These are phyloP conservation scores for Crotalus viridis DNA, from an alignment of 2,113 vertebrate genomes.

Conservation along the genomic window DNA sequence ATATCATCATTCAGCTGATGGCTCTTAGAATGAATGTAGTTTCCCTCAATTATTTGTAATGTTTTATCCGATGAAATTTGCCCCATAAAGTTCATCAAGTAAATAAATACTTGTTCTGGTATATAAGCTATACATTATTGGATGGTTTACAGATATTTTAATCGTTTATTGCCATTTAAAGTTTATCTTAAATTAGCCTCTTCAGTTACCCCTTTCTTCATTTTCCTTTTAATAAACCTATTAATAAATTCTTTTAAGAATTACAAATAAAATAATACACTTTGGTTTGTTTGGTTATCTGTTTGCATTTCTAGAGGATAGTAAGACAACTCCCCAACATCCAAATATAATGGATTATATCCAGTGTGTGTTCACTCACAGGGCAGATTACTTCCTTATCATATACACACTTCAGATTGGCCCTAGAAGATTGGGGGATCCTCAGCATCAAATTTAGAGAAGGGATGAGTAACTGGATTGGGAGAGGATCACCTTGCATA, in stretches of 20 bases:
- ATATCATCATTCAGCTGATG: background rate
- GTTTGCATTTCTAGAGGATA: background rate
- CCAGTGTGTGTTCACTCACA: background rate
- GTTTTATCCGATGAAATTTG: background rate
- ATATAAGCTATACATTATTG: background rate
- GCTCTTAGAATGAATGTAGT: background rate
- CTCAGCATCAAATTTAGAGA: background rate
- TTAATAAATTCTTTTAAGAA: background rate
- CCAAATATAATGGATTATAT: background rate
- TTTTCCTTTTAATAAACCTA: background rate
- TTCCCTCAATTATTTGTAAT: background rate
- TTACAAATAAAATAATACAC: background rate
- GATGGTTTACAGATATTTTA: background rate
- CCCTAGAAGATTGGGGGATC: background rate
- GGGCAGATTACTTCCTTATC: background rate
- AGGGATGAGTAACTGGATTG: background rate
- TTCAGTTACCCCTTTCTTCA: background rate
- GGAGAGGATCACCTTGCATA: background rate
- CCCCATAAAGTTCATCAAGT: background rate
- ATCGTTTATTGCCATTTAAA: background rate
- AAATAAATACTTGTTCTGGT: background rate
- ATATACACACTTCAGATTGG: background rate
- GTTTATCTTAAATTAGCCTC: background rate
- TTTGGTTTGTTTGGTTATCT: background rate
- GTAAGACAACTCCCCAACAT: background rate